Base-by-base conservation (phyloP, 2,113 vertebrate genomes). In the Psephotus haematonotus region DNA sequence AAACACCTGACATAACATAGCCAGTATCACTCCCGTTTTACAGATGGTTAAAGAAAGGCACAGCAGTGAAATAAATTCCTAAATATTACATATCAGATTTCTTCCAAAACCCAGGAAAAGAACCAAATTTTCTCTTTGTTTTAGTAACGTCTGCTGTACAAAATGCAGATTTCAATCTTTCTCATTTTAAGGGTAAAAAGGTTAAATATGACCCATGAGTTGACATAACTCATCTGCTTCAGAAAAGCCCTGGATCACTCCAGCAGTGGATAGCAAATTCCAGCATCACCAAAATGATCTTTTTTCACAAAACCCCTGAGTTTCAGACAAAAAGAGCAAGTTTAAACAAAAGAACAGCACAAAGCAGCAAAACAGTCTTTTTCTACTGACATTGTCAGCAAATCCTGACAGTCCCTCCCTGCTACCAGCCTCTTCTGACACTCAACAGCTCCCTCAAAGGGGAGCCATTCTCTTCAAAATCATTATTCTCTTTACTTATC, bases 131-230 rank as follows among this genome's bases (percentile, higher is more conserved):
- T 81, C 75, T 83, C 77, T 72, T 93, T 78, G 64, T 59, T 95
- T 81, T 83, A 91, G 86, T 82, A 86, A 93, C 1, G 15, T 82
- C 62, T 76, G 64, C 49, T 68, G 80, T 82, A 71, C 64, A 86
- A 76, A 93, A 11, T 44, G 19, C 55, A 93, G 72, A 79, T 97
- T 97, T 94, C 87, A 95, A 93, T 94, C 94, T 92, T 97, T 97
- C 95, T 95, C 93, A 97, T 96, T 97, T 97, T 94, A 97, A 96
- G 94, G 77, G 95, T 92, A 97, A 97, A 94, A 97, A 96, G 82
- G 86, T 96, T 96, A 97, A 97, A 93, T 94, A 84, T 68, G 88
- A 93, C 82, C 91, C 19, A 85, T 53, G 81, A 96, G 96, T 37
- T 95, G 95, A 96, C 86, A 94, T 69, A 97, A 97, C 87, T 97